phyloP scores from a whole-genome alignment of 35 echinoderm and acorn worm genomes.

The Patiria miniata region DNA sequence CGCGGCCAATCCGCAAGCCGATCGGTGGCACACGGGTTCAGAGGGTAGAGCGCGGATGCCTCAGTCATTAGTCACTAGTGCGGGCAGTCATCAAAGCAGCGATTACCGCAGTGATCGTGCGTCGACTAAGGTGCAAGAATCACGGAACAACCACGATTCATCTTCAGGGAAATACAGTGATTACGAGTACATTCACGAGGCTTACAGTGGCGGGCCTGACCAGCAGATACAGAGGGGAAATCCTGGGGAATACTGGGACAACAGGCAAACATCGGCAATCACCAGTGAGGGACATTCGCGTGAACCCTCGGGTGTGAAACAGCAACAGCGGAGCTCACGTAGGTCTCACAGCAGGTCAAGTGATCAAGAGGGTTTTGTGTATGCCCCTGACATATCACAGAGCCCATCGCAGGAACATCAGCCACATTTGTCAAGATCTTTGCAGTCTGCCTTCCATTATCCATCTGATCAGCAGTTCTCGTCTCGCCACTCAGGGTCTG shows the following conservation, averaged over 20 bases:
- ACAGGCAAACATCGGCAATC: neutral
- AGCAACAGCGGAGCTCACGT: neutral
- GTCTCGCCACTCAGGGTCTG: neutral
- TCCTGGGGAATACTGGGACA: neutral
- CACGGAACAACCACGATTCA: neutral
- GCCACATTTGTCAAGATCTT: neutral
- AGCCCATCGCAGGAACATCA: neutral
- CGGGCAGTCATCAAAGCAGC: neutral
- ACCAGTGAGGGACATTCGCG: neutral
- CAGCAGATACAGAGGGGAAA: neutral
- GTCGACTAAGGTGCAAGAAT: neutral
- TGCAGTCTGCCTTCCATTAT: neutral
- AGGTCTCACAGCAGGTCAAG: neutral
- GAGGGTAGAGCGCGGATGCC: conserved; percentile 33
- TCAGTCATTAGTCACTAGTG: conserved; percentile 54
- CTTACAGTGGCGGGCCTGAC: neutral
- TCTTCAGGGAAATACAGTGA: conserved; percentile 13
- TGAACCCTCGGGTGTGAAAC: neutral
- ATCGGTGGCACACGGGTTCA: conserved; percentile 24
- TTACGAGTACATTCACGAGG: neutral
- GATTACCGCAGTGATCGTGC: neutral
- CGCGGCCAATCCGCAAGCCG: conserved; percentile 45
- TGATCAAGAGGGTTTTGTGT: neutral
- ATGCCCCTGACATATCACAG: neutral
- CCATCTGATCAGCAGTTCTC: neutral